Evolutionary conservation across 2,113 vertebrate species (phyloP).

Genomic region (Deroptyus accipitrinus): DNA sequence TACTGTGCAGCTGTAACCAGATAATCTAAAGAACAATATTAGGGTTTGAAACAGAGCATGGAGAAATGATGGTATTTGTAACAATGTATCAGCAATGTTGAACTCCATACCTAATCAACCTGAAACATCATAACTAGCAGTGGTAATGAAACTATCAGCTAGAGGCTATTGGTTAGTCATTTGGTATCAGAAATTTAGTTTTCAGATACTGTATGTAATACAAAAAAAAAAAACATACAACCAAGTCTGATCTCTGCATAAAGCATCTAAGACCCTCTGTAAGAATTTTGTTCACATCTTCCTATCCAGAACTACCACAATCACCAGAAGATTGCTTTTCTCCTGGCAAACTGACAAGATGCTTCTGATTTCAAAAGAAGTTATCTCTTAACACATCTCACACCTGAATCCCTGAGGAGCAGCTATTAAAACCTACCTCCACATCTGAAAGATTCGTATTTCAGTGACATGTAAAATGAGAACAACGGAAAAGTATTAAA

Average conservation of each 20-base stretch:
- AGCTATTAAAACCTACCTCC: background rate
- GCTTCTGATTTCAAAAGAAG: background rate
- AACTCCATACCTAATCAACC: background rate
- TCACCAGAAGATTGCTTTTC: background rate
- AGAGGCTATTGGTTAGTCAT: background rate
- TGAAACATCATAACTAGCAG: background rate
- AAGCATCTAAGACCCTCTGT: background rate
- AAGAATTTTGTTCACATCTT: background rate
- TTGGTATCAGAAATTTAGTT: background rate
- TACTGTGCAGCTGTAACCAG: background rate
- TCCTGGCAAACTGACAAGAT: background rate
- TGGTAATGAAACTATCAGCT: background rate
- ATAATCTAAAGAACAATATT: background rate
- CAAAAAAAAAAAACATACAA: background rate
- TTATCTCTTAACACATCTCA: background rate
- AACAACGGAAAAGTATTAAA: background rate
- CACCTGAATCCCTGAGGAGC: background rate
- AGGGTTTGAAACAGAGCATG: background rate
- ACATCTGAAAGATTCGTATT: background rate
- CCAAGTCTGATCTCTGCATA: background rate
- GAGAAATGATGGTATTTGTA: background rate
- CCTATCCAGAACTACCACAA: background rate
- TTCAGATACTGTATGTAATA: background rate
- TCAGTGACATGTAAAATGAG: background rate
- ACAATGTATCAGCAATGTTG: background rate